phyloP scores from a whole-genome alignment of 1,140 invertebrate species.

The Hormaphis cornu region DNA sequence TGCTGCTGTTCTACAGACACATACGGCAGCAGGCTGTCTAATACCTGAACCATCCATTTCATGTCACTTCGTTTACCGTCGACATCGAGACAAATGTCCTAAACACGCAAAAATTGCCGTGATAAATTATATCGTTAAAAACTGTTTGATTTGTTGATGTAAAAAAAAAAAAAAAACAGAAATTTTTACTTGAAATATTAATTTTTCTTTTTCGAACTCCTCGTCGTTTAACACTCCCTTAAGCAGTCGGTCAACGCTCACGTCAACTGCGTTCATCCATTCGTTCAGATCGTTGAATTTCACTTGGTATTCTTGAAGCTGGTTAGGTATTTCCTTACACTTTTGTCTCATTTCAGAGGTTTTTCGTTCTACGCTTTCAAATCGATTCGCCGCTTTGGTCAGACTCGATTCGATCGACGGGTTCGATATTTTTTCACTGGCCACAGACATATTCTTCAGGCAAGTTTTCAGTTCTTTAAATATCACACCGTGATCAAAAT shows the following conservation, averaged over 20 bases:
- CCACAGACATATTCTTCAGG: conserved; percentile 13
- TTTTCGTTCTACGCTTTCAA: conserved; percentile 7
- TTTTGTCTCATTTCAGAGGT: not conserved
- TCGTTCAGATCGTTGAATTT: conserved; percentile 71
- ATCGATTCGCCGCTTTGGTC: not conserved
- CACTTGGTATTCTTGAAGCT: conserved; percentile 33
- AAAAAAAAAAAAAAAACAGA: not conserved
- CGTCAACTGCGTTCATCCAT: conserved; percentile 86
- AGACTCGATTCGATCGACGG: not conserved
- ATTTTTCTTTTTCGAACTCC: conserved; percentile 80
- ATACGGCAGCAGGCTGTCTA: conserved; percentile 75
- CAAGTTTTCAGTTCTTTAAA: conserved; percentile 23
- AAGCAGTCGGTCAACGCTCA: conserved; percentile 67
- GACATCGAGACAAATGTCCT: conserved; percentile 81
- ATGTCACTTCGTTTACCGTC: conserved; percentile 82
- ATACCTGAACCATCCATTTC: conserved; percentile 85
- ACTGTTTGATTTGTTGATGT: not conserved
- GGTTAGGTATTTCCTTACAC: conserved; percentile 16
- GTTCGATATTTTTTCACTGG: not conserved
- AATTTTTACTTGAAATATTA: conserved; percentile 67
- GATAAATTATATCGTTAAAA: not conserved
- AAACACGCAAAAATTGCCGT: conserved; percentile 34
- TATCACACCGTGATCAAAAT: conserved; percentile 1
- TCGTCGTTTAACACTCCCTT: conserved; percentile 72
- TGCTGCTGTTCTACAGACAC: conserved; percentile 60